Base-by-base conservation (phyloP, 2,797 vertebrate species). In the Xenops minutus region DNA sequence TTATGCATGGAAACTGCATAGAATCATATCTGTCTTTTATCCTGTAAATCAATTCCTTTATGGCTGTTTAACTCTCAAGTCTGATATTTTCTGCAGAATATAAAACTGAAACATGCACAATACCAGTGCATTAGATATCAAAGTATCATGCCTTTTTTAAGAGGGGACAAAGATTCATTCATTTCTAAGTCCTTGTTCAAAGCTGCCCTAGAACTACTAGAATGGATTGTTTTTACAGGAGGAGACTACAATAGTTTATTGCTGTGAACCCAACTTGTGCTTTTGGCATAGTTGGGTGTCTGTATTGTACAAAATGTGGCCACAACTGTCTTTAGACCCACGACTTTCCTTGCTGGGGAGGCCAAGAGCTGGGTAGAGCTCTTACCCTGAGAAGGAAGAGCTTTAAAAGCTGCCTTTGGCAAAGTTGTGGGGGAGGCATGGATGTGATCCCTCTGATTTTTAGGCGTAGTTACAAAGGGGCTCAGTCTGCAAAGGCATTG, bases 241-340 rank as follows among this genome's bases (percentile, higher is more conserved):
- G 23, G 41, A 77, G 9, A 29, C 34, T 12, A 13, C 0, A 0
- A 9, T 3, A 39, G 39, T 14, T 90, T 84, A 52, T 34, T 48
- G 24, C 51, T 56, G 37, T 17, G 15, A 81, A 48, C 12, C 6
- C 37, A 37, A 2, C 44, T 63, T 17, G 2, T 59, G 23, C 66
- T 94, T 63, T 56, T 2, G 2, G 10, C 14, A 15, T 30, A 44
- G 27, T 37, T 74, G 32, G 48, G n/a, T 36, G 30, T 36, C 23
- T 75, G n/a, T 3, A 8, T 63, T 0, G 0, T 24, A 48, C 1
- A 3, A 56, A 49, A 14, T 16, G 3, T 23, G 1, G 3, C 30
- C 49, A n/a, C 26, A 58, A 18, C 49, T 46, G 32, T 36, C 88
- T 73, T 71, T 9, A 64, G 75, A 64, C 43, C 43, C 20, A 7